Evolutionary conservation across 2,888 invertebrate species (phyloP), one percentile per base, ranked within the genome.

Genomic region (Cinara cedri): DNA sequence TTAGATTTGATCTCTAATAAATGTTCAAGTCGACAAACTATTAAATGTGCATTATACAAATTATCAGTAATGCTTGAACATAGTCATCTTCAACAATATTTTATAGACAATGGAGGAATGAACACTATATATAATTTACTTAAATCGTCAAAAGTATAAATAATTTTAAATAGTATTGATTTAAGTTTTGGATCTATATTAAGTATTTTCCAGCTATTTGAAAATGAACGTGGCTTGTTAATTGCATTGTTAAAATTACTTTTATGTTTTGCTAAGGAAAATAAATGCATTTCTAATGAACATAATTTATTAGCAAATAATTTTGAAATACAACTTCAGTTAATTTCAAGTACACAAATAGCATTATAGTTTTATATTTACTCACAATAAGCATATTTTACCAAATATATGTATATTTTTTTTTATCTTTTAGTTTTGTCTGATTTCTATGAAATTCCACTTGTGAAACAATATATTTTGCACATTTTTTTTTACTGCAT

Each of bases 41-140:
- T 70, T 49, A 78, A 78, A 78, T 78, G 78, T 78, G 78, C 68
- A 34, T 60, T 78, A 1, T 78, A 78, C 19, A 78, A 78, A 60
- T 13, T 78, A 60, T 78, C 68, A 60, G 68, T 78, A 14, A 68
- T 78, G 42, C 68, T 78, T 21, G 78, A 78, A 51, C 11, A 70
- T 70, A 21, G n/a, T 49, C 49, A 70, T 78, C 78, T 78, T 49
- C 68, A 68, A 57, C 57, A 78, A 78, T 34, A 68, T 57, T 78
- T 78, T 68, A 68, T 78, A 51, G 21, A 60, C n/a, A 68, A 51
- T 57, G 42, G 34, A 34, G 78, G 78, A 16, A 78, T 78, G 21
- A 21, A 70, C 21, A 78, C 70, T 60, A 68, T 78, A 34, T 42
- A 60, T 16, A 78, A 78, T 60, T 70, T 78, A 68, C 49, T 78